These are phyloP conservation scores for Heliconius erato DNA, from an alignment of 2,888 invertebrate genomes.

Conservation along the genomic window DNA sequence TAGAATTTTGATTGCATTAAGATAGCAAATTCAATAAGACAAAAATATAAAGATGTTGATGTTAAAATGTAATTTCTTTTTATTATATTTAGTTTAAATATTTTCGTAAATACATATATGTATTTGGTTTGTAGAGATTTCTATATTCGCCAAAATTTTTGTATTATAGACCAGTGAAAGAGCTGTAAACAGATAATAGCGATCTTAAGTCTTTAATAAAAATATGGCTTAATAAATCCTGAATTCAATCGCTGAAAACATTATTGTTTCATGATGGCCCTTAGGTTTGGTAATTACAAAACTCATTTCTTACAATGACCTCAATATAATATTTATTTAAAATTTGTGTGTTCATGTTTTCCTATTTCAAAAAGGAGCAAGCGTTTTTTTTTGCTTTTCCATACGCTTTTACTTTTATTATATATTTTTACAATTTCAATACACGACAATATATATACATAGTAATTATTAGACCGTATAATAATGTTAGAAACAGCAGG, in stretches of 20 bases:
- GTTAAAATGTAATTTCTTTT: neutral
- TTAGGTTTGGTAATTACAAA: too few species aligned
- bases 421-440: neutral
- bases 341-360: too few species aligned
- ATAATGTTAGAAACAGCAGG: neutral
- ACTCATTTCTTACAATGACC: too few species aligned
- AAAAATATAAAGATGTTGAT: neutral
- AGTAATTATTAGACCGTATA: neutral
- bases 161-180: too few species aligned
- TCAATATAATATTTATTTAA: too few species aligned
- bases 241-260: neutral
- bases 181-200: neutral
- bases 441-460: too few species aligned
- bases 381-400: neutral
- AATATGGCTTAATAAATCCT: neutral
- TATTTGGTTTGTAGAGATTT: too few species aligned
- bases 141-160: too few species aligned
- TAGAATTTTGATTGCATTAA: slow-evolving; percentile 12
- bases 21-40: neutral
- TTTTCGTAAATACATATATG: neutral
- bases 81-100: neutral
- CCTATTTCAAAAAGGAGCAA: too few species aligned
- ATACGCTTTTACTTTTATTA: neutral
- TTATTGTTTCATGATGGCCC: neutral
- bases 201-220: neutral